These are phyloP conservation scores for Exephanes ischioxanthus DNA, from an alignment of 2,888 invertebrate genomes.

Conservation along the genomic window DNA sequence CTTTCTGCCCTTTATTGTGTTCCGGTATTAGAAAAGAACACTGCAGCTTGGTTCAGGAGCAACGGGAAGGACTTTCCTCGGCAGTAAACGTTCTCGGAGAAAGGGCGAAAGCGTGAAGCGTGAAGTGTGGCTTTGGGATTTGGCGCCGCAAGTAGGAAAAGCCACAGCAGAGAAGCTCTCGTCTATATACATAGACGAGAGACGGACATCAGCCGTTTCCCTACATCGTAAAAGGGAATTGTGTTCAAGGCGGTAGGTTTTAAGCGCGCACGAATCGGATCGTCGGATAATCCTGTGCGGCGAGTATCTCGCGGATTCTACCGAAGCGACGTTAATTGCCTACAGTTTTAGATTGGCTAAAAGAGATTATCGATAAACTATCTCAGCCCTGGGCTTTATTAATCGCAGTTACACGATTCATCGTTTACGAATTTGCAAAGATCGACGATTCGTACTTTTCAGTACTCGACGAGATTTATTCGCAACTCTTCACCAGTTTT, in stretches of 20 bases:
- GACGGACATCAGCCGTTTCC: conserved; percentile 47
- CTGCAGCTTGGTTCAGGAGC: not conserved
- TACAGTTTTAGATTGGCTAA: no score
- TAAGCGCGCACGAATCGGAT: conserved; percentile 9
- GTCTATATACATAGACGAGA: not conserved
- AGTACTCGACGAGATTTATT: no score
- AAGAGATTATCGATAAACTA: no score
- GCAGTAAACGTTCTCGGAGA: conserved; percentile 6
- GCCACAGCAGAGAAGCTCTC: conserved; percentile 8
- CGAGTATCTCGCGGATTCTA: conserved; percentile 15
- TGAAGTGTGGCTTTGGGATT: conserved; percentile 39
- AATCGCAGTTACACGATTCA: no score
- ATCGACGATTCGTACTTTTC: no score
- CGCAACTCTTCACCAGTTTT: no score
- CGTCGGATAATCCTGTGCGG: no score
- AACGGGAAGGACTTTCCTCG: conserved; percentile 9
- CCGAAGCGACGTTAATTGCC: conserved; percentile 9
- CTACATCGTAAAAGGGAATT: conserved; percentile 63
- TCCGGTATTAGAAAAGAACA: conserved; percentile 5
- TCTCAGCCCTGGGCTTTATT: no score
- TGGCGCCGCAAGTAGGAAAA: conserved; percentile 36
- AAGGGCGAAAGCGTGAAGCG: conserved; percentile 17
- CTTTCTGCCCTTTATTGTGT: not conserved
- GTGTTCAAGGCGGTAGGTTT: conserved; percentile 58
- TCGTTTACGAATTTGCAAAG: no score